phyloP scores from a whole-genome alignment of 1,140 invertebrate species.

The Macrocentrus cingulum region DNA sequence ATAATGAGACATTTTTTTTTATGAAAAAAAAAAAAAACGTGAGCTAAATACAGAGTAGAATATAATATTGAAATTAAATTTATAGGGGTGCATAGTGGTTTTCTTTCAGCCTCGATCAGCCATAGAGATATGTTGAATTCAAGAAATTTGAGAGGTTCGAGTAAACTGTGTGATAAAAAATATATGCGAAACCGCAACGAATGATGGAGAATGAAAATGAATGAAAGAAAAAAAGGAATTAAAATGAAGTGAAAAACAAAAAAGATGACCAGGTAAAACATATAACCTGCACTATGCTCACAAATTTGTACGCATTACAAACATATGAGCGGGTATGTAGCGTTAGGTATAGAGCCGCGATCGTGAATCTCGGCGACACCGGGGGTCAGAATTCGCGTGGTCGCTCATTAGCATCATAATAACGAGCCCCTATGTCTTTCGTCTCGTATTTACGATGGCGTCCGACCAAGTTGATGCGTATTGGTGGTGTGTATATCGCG shows the following conservation, averaged over 20 bases:
- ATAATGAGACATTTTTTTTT: too few species aligned
- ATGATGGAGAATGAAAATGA: neutral
- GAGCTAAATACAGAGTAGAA: too few species aligned
- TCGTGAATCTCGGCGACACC: constrained; percentile 33
- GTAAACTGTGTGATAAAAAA: neutral
- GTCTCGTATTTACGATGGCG: constrained; percentile 46
- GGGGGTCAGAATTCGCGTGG: constrained; percentile 34
- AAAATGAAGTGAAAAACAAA: constrained; percentile 1
- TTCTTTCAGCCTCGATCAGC: too few species aligned
- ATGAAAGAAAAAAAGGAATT: constrained; percentile 11
- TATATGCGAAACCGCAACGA: neutral
- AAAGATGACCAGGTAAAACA: constrained; percentile 6
- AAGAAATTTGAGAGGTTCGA: neutral
- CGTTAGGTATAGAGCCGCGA: neutral
- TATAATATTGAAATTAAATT: too few species aligned
- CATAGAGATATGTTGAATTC: too few species aligned
- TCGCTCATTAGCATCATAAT: constrained; percentile 53
- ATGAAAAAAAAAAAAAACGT: too few species aligned
- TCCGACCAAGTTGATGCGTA: constrained; percentile 45
- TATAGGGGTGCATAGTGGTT: too few species aligned
- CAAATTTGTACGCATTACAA: neutral
- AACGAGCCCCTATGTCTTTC: constrained; percentile 48
- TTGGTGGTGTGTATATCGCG: constrained; percentile 47
- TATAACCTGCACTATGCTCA: neutral
- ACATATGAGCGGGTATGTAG: neutral